phyloP scores from a whole-genome alignment of 2,797 vertebrate species.

The Danio tinwini region DNA sequence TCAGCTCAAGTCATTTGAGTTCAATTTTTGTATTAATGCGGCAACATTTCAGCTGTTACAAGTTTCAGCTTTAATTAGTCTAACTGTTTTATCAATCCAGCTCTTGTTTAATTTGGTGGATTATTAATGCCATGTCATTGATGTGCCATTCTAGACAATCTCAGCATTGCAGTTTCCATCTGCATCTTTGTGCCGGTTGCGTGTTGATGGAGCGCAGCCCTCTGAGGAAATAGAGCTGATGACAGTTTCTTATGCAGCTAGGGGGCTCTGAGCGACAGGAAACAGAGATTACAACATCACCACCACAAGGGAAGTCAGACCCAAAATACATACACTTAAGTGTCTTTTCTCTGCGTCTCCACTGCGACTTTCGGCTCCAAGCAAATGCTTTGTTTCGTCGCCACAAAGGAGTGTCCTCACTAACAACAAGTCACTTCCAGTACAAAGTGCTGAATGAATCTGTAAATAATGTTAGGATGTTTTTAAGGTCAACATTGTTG shows the following conservation, averaged over 20 bases:
- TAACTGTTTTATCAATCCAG: too few species aligned
- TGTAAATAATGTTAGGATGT: constrained; percentile 42
- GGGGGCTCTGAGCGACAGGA: constrained; percentile 58
- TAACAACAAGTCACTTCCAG: constrained; percentile 41
- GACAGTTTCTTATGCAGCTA: constrained; percentile 53
- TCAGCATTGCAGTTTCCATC: constrained; percentile 8
- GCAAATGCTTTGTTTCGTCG: constrained; percentile 53
- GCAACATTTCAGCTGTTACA: too few species aligned
- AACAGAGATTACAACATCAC: constrained; percentile 59
- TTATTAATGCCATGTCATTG: too few species aligned
- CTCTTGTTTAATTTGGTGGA: too few species aligned
- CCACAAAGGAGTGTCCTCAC: constrained; percentile 49
- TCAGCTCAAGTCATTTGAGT: too few species aligned
- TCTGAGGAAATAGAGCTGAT: constrained; percentile 57
- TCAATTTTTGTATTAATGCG: too few species aligned
- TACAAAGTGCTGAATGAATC: constrained; percentile 40
- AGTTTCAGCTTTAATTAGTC: too few species aligned
- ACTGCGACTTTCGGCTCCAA: constrained; percentile 36
- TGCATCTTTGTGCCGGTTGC: constrained; percentile 35
- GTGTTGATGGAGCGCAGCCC: constrained; percentile 45
- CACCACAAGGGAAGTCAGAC: constrained; percentile 59
- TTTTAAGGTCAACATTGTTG: constrained; percentile 1
- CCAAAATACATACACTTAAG: constrained; percentile 58
- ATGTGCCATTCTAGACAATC: constrained; percentile 15
- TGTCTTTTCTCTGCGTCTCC: constrained; percentile 39